Evolutionary conservation across 35 echinoderm and acorn worm genomes (phyloP).

Genomic region (Chiridota heheva): DNA sequence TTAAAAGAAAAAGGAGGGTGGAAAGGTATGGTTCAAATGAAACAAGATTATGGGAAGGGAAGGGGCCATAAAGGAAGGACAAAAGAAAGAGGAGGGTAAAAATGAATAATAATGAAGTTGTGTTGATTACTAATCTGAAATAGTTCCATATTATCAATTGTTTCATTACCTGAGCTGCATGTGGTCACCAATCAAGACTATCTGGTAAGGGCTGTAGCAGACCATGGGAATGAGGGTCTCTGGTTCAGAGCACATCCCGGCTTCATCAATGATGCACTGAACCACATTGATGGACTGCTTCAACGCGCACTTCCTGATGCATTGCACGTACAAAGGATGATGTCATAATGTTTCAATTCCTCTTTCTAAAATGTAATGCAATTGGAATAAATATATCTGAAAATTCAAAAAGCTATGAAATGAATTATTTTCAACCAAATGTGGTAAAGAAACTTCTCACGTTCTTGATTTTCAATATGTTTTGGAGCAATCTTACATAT

Average conservation of each 20-base stretch:
- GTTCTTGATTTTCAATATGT: neutral
- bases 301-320: constrained; percentile 39
- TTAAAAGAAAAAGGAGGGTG: no score
- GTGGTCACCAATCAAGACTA: constrained; percentile 62
- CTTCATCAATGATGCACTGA: constrained; percentile 64
- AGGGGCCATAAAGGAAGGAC: no score
- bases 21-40: no score
- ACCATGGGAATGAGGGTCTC: constrained; percentile 69
- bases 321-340: constrained; percentile 70
- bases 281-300: neutral
- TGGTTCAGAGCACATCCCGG: constrained; percentile 71
- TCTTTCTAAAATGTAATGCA: no score
- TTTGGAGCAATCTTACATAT: neutral
- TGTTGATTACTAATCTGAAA: no score
- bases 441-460: neutral
- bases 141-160: no score
- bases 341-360: constrained; percentile 54
- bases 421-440: neutral
- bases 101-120: no score
- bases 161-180: constrained; percentile 65
- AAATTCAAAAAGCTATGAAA: neutral
- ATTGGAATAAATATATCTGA: no score
- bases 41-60: no score
- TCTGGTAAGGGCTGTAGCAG: neutral
- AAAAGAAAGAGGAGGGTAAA: no score